Conservation (phyloP, 37 sponge, comb jelly and placozoan genomes). For the Ianthella basta region DNA sequence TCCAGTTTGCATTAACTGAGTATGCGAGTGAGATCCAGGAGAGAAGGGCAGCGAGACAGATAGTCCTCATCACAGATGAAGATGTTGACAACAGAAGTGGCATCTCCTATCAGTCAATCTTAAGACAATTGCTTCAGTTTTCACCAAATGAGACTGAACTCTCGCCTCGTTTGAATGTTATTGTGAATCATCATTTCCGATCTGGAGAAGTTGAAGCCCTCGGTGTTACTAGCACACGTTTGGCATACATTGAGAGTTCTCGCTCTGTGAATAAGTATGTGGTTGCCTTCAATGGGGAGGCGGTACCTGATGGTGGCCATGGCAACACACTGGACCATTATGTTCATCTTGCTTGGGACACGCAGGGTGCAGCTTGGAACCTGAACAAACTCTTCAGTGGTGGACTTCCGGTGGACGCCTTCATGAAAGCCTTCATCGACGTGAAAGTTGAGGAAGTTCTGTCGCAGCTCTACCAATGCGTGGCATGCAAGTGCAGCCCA, state of each 20-base stretch:
- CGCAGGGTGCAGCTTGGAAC: conserved; percentile 80
- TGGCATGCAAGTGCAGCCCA: conserved; percentile 60
- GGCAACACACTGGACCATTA: conserved; percentile 67
- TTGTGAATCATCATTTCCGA: conserved; percentile 14
- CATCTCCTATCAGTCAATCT: background rate
- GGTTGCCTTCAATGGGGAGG: conserved; percentile 6
- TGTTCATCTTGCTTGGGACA: conserved; percentile 63
- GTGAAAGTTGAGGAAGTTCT: conserved; percentile 74
- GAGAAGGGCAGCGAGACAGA: conserved; percentile 47
- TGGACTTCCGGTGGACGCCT: conserved; percentile 37
- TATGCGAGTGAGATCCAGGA: conserved; percentile 6
- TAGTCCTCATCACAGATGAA: conserved; percentile 76
- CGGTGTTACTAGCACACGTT: background rate
- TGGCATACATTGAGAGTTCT: background rate
- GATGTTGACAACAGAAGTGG: conserved; percentile 13
- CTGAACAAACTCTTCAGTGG: conserved; percentile 48
- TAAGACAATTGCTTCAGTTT: background rate
- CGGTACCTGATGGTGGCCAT: conserved; percentile 55
- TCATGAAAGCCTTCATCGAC: conserved; percentile 68
- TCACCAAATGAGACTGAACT: background rate
- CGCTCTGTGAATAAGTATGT: background rate
- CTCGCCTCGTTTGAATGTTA: background rate
- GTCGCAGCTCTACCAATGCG: conserved; percentile 51
- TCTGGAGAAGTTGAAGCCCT: conserved; percentile 6
- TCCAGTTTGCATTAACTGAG: conserved; percentile 45